Percentiles rank a stretch among this genome's conserved stretches.
phyloP scores from a whole-genome alignment of 2,113 vertebrate genomes.

The Thunnus thynnus region DNA sequence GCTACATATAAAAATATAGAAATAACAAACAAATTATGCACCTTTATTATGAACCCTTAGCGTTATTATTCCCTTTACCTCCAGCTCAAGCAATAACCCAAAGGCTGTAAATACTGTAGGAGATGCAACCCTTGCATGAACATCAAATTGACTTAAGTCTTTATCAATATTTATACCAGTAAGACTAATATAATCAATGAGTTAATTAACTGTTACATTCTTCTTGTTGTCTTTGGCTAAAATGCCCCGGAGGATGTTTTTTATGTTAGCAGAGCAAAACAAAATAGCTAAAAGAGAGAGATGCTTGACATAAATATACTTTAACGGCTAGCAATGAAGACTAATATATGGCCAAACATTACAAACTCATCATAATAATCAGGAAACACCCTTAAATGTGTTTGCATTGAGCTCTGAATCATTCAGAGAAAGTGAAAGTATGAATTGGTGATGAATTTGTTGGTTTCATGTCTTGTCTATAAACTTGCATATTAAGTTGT shows the following conservation, averaged over 20 bases:
- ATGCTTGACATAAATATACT: constrained; percentile 28
- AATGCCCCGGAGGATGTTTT: background rate
- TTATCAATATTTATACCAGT: constrained; percentile 45
- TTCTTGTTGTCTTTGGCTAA: constrained; percentile 31
- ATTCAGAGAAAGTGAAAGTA: constrained; percentile 15
- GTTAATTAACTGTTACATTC: constrained; percentile 35
- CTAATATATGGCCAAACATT: constrained; percentile 25
- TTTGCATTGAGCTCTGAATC: constrained; percentile 27
- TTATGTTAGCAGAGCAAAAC: background rate
- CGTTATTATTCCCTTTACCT: background rate
- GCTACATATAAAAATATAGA: too few species aligned
- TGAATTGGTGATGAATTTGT: too few species aligned
- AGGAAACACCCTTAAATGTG: background rate
- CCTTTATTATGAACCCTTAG: too few species aligned
- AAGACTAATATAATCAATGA: constrained; percentile 39
- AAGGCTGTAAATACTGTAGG: background rate
- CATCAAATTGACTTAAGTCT: constrained; percentile 20
- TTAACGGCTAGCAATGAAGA: constrained; percentile 20
- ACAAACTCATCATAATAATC: constrained; percentile 1
- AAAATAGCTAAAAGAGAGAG: constrained; percentile 22
- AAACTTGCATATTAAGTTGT: too few species aligned
- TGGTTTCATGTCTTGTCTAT: too few species aligned
- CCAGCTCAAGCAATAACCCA: background rate
- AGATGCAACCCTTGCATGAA: background rate
- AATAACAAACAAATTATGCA: background rate